Evolutionary conservation across 1,140 invertebrate species (phyloP), one percentile per base, ranked within the genome.

Genomic region (Magallana angulata): DNA sequence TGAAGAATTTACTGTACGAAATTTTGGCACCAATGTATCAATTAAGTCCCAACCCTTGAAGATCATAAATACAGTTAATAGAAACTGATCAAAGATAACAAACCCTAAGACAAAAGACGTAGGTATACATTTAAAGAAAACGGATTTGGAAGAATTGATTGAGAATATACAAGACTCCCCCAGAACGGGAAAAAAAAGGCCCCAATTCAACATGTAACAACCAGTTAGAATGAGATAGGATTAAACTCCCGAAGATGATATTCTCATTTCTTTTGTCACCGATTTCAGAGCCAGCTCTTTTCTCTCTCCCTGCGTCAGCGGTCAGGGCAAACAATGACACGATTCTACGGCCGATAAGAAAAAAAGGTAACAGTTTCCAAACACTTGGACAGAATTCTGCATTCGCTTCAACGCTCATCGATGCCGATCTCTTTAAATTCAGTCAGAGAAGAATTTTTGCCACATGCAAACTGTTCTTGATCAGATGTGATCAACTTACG

Each of bases 341-440:
- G 68, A 76, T 76, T 76, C 11, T 18, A 76, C 24, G 24, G 1
- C 68, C 24, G 68, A 76, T 76, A 76, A 76, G 4, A 30, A 76
- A 76, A 24, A 76, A 76, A 36, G 68, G 68, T 76, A 76, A 76
- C 68, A 76, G 68, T 76, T 76, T 76, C 68, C 68, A 76, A 76
- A 76, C 68, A 76, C 68, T 76, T 76, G 68, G 68, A 76, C 68
- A 76, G 68, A 76, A 76, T 36, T 76, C 68, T 76, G 68, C 68
- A 76, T 76, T 76, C 68, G 68, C 68, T 76, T 76, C 68, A 76
- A 18, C 68, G 68, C 68, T 30, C 68, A 76, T 30, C 68, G 68
- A 76, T 76, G 68, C 24, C 24, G 68, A 76, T 76, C 68, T 76
- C 36, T 76, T 76, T 30, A 76, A 30, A 36, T 76, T 12, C 68